A percentile compares a stretch with the other conserved stretches of the same genome.
Conservation (phyloP, 2,888 invertebrate species). For the Melitaea athalia region DNA sequence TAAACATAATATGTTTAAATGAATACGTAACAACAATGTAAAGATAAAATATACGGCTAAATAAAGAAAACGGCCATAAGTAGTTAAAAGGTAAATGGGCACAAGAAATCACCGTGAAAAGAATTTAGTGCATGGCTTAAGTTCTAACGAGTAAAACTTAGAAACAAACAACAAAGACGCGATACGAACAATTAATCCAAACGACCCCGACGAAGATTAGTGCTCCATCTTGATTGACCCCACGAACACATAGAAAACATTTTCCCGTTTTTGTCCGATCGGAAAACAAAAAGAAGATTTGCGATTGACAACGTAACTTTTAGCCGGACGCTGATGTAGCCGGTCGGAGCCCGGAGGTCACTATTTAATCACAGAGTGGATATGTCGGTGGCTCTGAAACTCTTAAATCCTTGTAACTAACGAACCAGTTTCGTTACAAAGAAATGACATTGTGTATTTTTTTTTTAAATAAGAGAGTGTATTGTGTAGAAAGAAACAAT, state of each 20-base stretch:
- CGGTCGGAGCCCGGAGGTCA: conserved; percentile 3
- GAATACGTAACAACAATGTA: not conserved
- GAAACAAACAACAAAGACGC: conserved; percentile 75
- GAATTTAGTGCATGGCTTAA: conserved; percentile 58
- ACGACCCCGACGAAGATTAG: conserved; percentile 78
- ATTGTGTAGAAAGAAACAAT: not conserved
- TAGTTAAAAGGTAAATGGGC: not conserved
- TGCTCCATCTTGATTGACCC: conserved; percentile 71
- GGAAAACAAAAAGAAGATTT: conserved; percentile 68
- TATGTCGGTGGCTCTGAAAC: conserved; percentile 6
- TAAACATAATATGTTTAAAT: not conserved
- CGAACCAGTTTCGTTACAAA: not conserved
- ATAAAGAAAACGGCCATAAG: not conserved
- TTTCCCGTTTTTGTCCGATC: conserved; percentile 75
- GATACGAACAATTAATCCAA: conserved; percentile 78
- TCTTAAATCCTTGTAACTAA: conserved; percentile 1
- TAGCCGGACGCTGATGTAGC: conserved; percentile 13
- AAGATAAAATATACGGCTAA: not conserved
- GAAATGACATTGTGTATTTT: not conserved
- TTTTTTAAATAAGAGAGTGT: not conserved
- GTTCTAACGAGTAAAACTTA: conserved; percentile 64
- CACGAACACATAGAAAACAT: conserved; percentile 70
- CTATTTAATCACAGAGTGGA: conserved; percentile 17
- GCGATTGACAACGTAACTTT: conserved; percentile 71
- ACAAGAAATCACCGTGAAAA: conserved; percentile 41